Evolutionary conservation across 2,888 invertebrate species (phyloP).

Genomic region (Tenthredo livida): DNA sequence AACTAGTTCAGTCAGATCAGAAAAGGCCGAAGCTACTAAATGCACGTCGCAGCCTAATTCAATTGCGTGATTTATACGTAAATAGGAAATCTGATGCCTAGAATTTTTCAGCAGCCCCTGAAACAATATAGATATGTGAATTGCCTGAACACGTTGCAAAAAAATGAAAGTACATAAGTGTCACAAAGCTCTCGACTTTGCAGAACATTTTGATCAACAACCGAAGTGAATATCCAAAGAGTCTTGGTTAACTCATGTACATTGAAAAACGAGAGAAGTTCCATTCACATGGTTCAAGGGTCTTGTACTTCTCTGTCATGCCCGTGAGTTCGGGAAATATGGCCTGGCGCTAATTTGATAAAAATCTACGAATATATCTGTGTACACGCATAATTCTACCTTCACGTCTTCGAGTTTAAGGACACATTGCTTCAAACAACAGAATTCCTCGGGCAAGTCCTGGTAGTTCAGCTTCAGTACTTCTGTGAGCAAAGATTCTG

Average conservation of each 20-base stretch:
- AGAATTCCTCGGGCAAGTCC: background rate
- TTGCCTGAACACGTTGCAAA: background rate
- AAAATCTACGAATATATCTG: too few species aligned
- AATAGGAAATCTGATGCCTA: background rate
- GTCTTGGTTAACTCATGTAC: too few species aligned
- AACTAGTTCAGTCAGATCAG: background rate
- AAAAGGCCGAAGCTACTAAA: background rate
- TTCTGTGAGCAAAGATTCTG: background rate
- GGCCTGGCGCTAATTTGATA: too few species aligned
- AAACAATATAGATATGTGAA: background rate
- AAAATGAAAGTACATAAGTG: too few species aligned
- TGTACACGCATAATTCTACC: background rate
- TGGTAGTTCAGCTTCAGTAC: background rate
- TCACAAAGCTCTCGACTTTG: too few species aligned
- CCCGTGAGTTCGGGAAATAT: too few species aligned
- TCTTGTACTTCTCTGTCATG: too few species aligned
- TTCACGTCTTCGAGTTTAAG: background rate
- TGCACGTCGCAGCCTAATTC: background rate
- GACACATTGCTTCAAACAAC: background rate
- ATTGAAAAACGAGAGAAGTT: too few species aligned
- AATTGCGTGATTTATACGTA: background rate
- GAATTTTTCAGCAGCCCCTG: slow-evolving; percentile 23
- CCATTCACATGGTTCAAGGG: too few species aligned
- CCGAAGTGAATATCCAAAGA: too few species aligned
- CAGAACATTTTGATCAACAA: too few species aligned